Evolutionary conservation across 2,113 vertebrate genomes (phyloP).

Genomic region (Notothenia rossii): DNA sequence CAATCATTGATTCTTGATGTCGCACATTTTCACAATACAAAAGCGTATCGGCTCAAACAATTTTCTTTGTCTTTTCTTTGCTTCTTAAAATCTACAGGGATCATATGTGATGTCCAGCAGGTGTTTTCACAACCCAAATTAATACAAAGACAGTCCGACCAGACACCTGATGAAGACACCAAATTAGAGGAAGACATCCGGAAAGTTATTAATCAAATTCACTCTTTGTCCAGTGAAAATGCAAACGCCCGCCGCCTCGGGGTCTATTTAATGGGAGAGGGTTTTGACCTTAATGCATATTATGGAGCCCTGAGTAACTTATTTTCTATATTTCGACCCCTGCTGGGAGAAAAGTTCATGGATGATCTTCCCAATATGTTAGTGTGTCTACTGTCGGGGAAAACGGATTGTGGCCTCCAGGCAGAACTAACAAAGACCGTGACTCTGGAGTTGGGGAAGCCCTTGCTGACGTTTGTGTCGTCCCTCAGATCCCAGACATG

Average conservation of each 20-base stretch:
- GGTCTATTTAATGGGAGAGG: background rate
- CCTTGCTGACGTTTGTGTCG: constrained; percentile 57
- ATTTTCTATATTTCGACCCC: constrained; percentile 53
- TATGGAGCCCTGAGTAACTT: constrained; percentile 58
- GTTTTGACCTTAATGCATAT: constrained; percentile 50
- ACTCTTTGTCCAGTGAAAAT: constrained; percentile 48
- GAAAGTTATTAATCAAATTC: constrained; percentile 66
- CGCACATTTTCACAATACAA: background rate
- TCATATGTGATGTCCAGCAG: constrained; percentile 40
- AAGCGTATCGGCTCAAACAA: background rate
- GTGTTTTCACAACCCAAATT: constrained; percentile 42
- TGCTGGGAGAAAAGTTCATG: constrained; percentile 58
- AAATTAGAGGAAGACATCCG: constrained; percentile 65
- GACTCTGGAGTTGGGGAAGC: constrained; percentile 57
- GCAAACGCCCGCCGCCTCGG: constrained; percentile 10
- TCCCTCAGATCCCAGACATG: constrained; percentile 76
- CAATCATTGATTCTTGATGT: too few relatives aligned
- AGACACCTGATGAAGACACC: background rate
- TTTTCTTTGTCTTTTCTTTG: background rate
- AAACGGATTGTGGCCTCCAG: constrained; percentile 75
- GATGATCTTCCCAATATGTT: constrained; percentile 73
- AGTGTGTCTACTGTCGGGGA: constrained; percentile 77
- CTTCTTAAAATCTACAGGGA: constrained; percentile 45
- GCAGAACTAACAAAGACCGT: constrained; percentile 73
- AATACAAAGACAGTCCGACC: constrained; percentile 30